A percentile compares a stretch with the other conserved stretches of the same genome.
phyloP scores from a whole-genome alignment of 2,113 vertebrate genomes.

The Hassar affinis region DNA sequence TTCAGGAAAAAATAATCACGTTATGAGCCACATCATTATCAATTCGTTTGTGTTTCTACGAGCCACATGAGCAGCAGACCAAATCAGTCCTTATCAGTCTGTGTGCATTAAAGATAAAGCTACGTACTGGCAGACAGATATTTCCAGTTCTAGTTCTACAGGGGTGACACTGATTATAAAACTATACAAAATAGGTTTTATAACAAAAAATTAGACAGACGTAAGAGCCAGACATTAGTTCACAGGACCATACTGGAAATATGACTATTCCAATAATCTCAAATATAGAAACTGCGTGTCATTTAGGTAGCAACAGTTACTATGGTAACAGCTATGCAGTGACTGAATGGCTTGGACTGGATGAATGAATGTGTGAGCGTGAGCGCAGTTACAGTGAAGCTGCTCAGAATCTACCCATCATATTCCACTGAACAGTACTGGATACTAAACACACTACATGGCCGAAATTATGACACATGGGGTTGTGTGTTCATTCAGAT shows the following conservation, averaged over 20 bases:
- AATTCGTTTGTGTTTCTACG: no score
- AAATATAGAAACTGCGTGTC: constrained; percentile 58
- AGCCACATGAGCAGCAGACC: no score
- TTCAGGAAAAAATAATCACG: no score
- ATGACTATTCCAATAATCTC: constrained; percentile 54
- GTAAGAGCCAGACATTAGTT: background rate
- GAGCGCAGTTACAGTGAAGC: constrained; percentile 42
- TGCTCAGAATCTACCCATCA: background rate
- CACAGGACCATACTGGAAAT: constrained; percentile 32
- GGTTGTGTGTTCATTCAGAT: no score
- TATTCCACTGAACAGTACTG: background rate
- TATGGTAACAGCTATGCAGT: constrained; percentile 72
- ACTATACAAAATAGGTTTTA: constrained; percentile 8
- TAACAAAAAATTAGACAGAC: background rate
- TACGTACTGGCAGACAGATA: no score
- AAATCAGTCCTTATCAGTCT: no score
- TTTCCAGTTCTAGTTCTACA: no score
- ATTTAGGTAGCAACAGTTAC: constrained; percentile 70
- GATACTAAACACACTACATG: no score
- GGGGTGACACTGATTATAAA: background rate
- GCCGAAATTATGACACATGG: no score
- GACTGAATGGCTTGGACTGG: constrained; percentile 64
- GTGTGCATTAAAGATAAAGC: no score
- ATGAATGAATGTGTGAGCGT: constrained; percentile 52
- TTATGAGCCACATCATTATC: no score